Percentiles rank a stretch among this genome's conserved stretches.
Evolutionary conservation across 2,888 invertebrate genomes (phyloP).

Genomic region (Ennomos fuscantarius): DNA sequence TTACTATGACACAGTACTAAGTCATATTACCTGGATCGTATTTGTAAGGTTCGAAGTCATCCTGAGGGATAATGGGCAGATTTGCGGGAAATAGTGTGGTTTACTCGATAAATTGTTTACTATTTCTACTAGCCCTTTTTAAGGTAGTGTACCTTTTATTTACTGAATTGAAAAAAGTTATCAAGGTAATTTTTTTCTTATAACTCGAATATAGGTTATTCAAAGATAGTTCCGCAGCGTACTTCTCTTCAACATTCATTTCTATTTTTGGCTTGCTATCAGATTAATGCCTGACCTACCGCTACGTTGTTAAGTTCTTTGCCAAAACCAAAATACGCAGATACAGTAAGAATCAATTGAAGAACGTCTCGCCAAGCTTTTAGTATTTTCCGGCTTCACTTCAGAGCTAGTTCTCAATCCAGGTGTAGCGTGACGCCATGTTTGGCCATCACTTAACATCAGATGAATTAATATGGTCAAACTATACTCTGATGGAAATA

Average conservation of each 20-base stretch:
- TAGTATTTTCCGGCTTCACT: too few species aligned
- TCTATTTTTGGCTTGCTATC: conserved; percentile 14
- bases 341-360: too few species aligned
- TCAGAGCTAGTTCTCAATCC: too few species aligned
- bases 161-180: not conserved
- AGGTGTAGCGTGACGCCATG: too few species aligned
- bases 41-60: conserved; percentile 15
- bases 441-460: too few species aligned
- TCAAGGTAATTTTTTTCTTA: not conserved
- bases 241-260: too few species aligned
- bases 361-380: too few species aligned
- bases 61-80: conserved; percentile 10
- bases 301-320: conserved; percentile 15
- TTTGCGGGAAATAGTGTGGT: conserved; percentile 18
- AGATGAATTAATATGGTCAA: too few species aligned
- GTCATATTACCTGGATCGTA: conserved; percentile 6
- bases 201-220: too few species aligned
- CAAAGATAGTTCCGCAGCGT: too few species aligned
- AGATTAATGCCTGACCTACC: conserved; percentile 16
- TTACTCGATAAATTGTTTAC: conserved; percentile 18
- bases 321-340: not conserved
- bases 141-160: not conserved
- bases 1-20: conserved; percentile 7
- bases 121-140: not conserved
- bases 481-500: too few species aligned